Base-by-base conservation (phyloP, 2,888 invertebrate genomes). In the Eupithecia tripunctaria region DNA sequence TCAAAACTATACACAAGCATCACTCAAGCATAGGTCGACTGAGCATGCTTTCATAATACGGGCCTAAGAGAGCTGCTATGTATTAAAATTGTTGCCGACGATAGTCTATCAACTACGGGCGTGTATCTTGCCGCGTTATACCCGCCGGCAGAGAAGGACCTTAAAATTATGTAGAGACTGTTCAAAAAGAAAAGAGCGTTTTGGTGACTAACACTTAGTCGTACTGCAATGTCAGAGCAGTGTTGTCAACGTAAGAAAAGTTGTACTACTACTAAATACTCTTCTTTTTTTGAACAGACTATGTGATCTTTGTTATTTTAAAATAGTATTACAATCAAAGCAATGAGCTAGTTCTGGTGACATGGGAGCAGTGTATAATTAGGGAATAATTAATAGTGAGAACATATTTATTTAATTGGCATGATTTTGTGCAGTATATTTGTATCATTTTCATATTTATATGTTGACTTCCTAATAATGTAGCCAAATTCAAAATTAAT, bases 401-500 rank as follows among this genome's bases (percentile, higher is more conserved):
- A 84, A 81, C 75, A 77, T 84, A 84, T 84, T 84, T 84, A 84
- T 86, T 84, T 76, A 76, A 82, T 84, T 82, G 83, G 82, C 81
- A 81, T 82, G 78, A 74, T 81, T 76, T 74, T 76, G 75, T 79
- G 78, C 82, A 82, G 81, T 79, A 82, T 80, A 81, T 81, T 79
- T 80, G 72, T 81, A 78, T 80, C 76, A 71, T 80, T 74, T 74
- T 75, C 51, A 67, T 70, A 73, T 76, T 77, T 77, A 77, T 76
- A 79, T 79, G 80, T 79, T 80, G 73, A 76, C 71, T 70, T 70
- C 76, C 70, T 70, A 56, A 72, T 21, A 25, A 41, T 64, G 25
- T 38, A 70, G 21, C 60, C 41, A 66, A 66, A 71, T 56, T 66
- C 43, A 43, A 70, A 47, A 71, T 43, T 64, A 38, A 38, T 64